Evolutionary conservation across 2,113 vertebrate species (phyloP).

Genomic region (Forbesichthys papilliferus): DNA sequence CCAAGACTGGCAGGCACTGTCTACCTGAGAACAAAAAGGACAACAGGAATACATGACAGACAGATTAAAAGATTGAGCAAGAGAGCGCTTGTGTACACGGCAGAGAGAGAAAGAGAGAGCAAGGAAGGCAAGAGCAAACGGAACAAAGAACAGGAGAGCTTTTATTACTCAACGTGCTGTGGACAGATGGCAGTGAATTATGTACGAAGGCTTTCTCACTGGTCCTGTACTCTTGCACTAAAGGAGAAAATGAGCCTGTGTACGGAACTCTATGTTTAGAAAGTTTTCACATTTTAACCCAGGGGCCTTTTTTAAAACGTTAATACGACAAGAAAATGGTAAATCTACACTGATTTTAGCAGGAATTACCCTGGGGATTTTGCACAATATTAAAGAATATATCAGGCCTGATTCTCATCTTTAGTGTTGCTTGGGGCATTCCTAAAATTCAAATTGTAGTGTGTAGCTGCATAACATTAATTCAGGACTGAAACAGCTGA

Average conservation of each 20-base stretch:
- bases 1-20: not conserved
- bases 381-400: no score
- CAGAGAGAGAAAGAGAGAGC: not conserved
- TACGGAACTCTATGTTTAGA: constrained; percentile 58
- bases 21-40: not conserved
- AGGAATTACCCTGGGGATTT: no score
- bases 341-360: no score
- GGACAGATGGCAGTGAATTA: constrained; percentile 73
- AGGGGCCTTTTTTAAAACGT: constrained; percentile 3
- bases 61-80: not conserved
- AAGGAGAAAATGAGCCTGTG: constrained; percentile 54
- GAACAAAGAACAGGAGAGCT: constrained; percentile 56
- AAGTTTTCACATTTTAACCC: constrained; percentile 46
- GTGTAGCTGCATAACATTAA: no score
- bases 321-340: not conserved
- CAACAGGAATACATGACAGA: constrained; percentile 6
- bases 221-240: constrained; percentile 48
- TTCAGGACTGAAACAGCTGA: no score
- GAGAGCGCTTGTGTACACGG: not conserved
- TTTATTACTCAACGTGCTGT: constrained; percentile 66
- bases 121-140: constrained; percentile 30
- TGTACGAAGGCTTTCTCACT: constrained; percentile 64
- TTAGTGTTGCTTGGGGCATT: no score
- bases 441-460: no score
- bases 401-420: no score